phyloP scores from a whole-genome alignment of 2,797 vertebrate genomes.

The Onychomys torridus region DNA sequence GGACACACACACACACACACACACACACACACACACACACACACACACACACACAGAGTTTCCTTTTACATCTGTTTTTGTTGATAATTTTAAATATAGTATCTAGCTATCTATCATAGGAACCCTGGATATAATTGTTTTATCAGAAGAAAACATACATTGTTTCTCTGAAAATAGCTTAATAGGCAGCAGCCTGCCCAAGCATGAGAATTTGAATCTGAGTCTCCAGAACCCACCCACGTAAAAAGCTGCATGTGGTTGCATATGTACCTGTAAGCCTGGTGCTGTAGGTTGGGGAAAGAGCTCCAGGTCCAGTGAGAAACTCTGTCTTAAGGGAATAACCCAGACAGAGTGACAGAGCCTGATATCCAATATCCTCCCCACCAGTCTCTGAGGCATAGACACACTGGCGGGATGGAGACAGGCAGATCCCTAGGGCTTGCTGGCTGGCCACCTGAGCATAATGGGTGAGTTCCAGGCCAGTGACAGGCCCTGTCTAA shows the following conservation, averaged over 20 bases:
- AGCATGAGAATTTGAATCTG: background rate
- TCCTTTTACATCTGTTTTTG: slow-evolving; percentile 19
- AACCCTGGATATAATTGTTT: slow-evolving; percentile 19
- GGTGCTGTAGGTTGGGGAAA: background rate
- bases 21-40: background rate
- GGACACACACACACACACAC: background rate
- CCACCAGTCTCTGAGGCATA: no score
- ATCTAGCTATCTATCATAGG: background rate
- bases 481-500: no score
- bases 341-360: background rate
- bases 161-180: background rate
- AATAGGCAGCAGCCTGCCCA: background rate
- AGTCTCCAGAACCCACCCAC: background rate
- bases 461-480: background rate
- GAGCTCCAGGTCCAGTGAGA: background rate
- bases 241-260: background rate
- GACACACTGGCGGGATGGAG: background rate
- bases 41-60: no score
- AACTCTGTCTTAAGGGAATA: background rate
- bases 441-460: background rate
- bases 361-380: background rate
- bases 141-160: slow-evolving; percentile 27
- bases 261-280: background rate
- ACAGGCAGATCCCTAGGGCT: background rate
- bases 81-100: slow-evolving; percentile 22